Evolutionary conservation across 2,113 vertebrate species (phyloP), one percentile per base, ranked within the genome.

Genomic region (Mus pahari): DNA sequence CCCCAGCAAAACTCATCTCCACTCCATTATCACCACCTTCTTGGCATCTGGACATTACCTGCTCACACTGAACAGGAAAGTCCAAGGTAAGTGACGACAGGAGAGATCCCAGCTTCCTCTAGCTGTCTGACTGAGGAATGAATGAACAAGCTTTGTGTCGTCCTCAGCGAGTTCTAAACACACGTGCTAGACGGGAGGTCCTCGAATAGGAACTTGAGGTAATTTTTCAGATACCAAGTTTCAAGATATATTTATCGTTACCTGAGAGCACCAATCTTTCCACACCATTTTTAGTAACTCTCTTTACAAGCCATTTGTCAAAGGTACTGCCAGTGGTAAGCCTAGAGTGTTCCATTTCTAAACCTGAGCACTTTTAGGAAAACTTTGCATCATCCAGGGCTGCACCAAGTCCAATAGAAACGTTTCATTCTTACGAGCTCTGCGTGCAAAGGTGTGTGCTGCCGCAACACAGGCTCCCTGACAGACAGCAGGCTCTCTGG

Each of bases 271-370:
- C 70, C 92, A 96, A 75, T 89, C 93, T 86, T 28, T 82, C 90
- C 89, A 62, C 0, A 36, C 79, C 68, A 87, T 78, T 96, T 97
- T 98, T 93, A 96, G 93, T 75, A 71, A 83, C 93, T 93, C 36
- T 82, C 95, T 94, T 94, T 92, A 81, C 42, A 91, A 97, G 86
- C 24, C 83, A 97, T 90, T 97, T 97, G 97, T 97, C 94, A 90
- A 96, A 98, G 89, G 70, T 89, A 90, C 20, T 68, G 58, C 60
- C 62, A 96, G 62, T 83, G 66, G 42, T 81, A 89, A 95, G 95
- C 50, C n/a, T 81, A n/a, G 53, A 92, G 39, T 12, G 7, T 82
- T 97, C 64, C 77, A 81, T 92, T 97, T 93, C 39, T 88, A 97
- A 90, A 24, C 42, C 89, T 28, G n/a, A 94, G 82, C 11, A 84